A percentile compares a stretch with the other conserved stretches of the same genome.
Conservation (phyloP, 2,797 vertebrate species). For the Sebastes vulpes region DNA sequence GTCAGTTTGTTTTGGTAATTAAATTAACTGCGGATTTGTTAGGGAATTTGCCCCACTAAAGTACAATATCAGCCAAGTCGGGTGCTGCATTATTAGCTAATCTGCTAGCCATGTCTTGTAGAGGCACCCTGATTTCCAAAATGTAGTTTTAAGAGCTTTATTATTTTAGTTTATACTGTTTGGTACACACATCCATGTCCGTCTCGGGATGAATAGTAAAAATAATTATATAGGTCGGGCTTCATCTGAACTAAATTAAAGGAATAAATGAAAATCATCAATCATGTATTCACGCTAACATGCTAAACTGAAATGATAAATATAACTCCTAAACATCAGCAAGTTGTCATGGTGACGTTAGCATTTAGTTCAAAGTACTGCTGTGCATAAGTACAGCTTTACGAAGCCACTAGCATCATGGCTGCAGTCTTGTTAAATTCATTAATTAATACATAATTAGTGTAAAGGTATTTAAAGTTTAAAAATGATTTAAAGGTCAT, state of each 20-base stretch:
- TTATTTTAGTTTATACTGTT: neutral
- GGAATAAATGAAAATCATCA: too few relatives aligned
- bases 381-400: neutral
- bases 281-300: neutral
- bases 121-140: neutral
- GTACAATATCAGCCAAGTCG: neutral
- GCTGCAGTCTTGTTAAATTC: neutral
- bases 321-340: neutral
- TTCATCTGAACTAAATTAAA: too few relatives aligned
- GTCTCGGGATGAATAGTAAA: neutral
- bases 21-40: neutral
- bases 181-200: neutral
- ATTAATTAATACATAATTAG: neutral
- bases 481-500: neutral
- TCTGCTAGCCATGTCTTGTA: neutral
- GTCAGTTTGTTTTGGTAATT: neutral
- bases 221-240: neutral
- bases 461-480: neutral
- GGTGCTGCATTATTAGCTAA: neutral
- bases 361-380: neutral
- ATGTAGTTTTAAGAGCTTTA: neutral
- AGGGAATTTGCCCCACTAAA: neutral
- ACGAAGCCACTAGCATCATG: neutral
- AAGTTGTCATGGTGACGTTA: neutral
- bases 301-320: neutral